A percentile compares a stretch with the other conserved stretches of the same genome.
Evolutionary conservation across 2,797 vertebrate species (phyloP).

Genomic region (Platyrinchus mystaceus): DNA sequence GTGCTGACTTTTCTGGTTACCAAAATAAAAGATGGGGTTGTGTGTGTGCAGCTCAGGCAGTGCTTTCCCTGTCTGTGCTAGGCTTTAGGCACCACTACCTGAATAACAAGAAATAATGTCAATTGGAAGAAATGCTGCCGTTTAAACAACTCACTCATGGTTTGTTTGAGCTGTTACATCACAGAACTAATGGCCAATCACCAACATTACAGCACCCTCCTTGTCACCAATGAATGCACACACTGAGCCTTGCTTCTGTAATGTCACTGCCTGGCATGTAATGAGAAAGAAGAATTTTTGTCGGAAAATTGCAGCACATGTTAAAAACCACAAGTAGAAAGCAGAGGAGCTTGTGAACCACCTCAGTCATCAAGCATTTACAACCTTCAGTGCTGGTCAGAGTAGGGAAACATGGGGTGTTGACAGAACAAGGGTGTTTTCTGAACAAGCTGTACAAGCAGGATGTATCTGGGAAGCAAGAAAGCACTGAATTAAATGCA

Average conservation of each 20-base stretch:
- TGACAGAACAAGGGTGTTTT: neutral
- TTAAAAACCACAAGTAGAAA: neutral
- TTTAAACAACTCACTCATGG: neutral
- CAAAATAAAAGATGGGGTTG: too few species aligned
- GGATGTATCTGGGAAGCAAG: neutral
- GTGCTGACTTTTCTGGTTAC: neutral
- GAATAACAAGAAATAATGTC: neutral
- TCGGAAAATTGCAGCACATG: neutral
- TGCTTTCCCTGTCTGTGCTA: neutral
- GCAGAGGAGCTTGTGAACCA: neutral
- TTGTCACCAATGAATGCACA: neutral
- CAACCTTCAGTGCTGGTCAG: neutral
- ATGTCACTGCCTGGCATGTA: neutral
- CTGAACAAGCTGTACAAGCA: neutral
- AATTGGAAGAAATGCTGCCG: neutral
- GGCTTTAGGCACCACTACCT: neutral
- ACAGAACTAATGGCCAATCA: neutral
- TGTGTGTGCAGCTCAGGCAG: accelerated
- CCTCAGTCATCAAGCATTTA: neutral
- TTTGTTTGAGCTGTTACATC: neutral
- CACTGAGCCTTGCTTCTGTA: neutral
- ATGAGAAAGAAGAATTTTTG: neutral
- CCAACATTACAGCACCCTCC: neutral
- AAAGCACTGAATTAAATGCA: neutral
- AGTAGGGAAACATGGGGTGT: neutral